Evolutionary conservation across 2,113 vertebrate species (phyloP).

Genomic region (Peromyscus polionotus): DNA sequence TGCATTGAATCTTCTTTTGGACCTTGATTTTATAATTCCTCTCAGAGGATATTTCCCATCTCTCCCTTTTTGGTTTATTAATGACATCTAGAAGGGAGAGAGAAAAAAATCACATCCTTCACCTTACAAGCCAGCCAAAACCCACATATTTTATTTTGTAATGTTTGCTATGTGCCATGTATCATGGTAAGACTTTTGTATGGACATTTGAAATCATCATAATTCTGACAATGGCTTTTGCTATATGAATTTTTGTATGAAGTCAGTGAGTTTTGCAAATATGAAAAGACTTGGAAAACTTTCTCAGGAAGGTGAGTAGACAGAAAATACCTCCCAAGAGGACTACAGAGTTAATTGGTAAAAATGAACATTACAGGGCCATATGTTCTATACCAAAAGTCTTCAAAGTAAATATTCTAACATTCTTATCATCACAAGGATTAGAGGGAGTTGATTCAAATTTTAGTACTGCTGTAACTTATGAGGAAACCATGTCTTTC

Average conservation of each 20-base stretch:
- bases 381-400: neutral
- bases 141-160: neutral
- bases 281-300: neutral
- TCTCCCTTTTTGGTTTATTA: neutral
- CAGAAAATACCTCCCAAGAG: neutral
- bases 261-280: neutral
- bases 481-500: neutral
- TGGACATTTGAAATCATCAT: neutral
- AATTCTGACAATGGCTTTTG: neutral
- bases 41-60: constrained; percentile 42
- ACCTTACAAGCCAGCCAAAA: neutral
- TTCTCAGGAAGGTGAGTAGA: neutral
- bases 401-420: neutral
- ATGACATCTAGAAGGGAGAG: neutral
- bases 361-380: neutral
- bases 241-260: neutral
- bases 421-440: neutral
- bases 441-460: neutral
- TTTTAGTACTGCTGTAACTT: neutral
- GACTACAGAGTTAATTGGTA: neutral
- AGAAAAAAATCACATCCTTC: neutral
- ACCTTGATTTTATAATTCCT: constrained; percentile 54
- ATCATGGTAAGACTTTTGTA: neutral
- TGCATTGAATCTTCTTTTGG: neutral
- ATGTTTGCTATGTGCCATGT: neutral